These are phyloP conservation scores for Ommatoiulus sabulosus DNA, from an alignment of 2,888 invertebrate species.

Conservation along the genomic window DNA sequence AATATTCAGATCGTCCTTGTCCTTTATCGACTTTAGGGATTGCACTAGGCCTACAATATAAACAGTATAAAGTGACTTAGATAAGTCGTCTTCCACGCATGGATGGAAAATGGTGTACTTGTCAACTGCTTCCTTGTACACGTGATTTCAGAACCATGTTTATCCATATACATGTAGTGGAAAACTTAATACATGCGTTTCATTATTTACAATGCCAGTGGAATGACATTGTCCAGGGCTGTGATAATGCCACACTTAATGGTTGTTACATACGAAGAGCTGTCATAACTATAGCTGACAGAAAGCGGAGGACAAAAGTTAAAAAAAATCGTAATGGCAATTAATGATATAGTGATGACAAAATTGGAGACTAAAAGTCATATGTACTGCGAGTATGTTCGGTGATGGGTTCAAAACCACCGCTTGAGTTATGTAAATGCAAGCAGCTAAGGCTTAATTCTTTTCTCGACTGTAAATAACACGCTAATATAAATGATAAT, in stretches of 20 bases:
- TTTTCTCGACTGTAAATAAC: slow-evolving; percentile 21
- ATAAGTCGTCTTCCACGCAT: neutral
- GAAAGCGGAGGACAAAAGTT: slow-evolving; percentile 24
- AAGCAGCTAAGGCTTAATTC: neutral
- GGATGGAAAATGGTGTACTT: neutral
- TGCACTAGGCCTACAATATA: neutral
- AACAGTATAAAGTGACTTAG: neutral
- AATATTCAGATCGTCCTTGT: neutral
- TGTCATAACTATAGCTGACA: neutral
- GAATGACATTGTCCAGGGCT: slow-evolving; percentile 6
- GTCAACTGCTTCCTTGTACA: neutral
- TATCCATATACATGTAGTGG: neutral
- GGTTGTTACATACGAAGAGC: slow-evolving; percentile 2
- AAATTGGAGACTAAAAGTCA: slow-evolving; percentile 23
- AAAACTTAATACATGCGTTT: slow-evolving; percentile 3
- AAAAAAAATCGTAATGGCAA: neutral
- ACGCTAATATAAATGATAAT: slow-evolving; percentile 12
- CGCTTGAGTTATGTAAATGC: neutral
- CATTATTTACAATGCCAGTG: neutral
- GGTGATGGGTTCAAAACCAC: neutral
- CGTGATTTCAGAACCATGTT: slow-evolving; percentile 4
- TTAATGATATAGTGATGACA: slow-evolving; percentile 40
- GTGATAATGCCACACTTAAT: slow-evolving; percentile 13
- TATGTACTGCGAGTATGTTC: neutral
- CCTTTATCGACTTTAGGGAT: neutral